A percentile compares a stretch with the other conserved stretches of the same genome.
Evolutionary conservation across 2,113 vertebrate species (phyloP).

Genomic region (Sebastes fasciatus): DNA sequence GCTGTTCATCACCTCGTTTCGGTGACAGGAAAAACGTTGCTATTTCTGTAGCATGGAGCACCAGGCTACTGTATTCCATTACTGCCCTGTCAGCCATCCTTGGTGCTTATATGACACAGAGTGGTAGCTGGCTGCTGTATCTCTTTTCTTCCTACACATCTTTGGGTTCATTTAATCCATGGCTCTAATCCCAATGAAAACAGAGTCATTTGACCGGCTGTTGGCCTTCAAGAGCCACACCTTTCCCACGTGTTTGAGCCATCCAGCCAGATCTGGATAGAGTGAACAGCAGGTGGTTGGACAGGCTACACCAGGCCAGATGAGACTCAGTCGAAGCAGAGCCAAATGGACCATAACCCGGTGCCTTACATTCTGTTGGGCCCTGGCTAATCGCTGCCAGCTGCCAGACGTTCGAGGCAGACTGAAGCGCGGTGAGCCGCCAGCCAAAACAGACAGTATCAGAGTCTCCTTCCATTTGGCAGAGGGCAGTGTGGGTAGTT

Average conservation of each 20-base stretch:
- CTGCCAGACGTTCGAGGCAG: conserved; percentile 40
- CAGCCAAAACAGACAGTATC: conserved; percentile 66
- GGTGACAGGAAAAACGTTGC: conserved; percentile 72
- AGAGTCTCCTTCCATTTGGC: conserved; percentile 57
- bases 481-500: conserved; percentile 55
- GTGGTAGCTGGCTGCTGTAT: conserved; percentile 28
- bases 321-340: conserved; percentile 23
- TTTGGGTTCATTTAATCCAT: conserved; percentile 20
- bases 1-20: conserved; percentile 72
- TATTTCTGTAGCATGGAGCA: conserved; percentile 72
- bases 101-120: conserved; percentile 15
- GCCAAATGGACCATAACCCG: conserved; percentile 46
- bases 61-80: conserved; percentile 69
- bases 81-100: conserved; percentile 66
- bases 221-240: neutral
- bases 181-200: neutral
- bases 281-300: conserved; percentile 50
- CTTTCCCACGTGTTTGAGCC: neutral
- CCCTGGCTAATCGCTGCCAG: conserved; percentile 56
- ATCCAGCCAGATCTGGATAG: conserved; percentile 19
- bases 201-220: neutral
- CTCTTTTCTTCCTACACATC: neutral
- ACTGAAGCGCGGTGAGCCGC: conserved; percentile 32
- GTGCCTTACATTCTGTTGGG: conserved; percentile 51
- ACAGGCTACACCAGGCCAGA: conserved; percentile 28